Base-by-base conservation (phyloP, 2,888 invertebrate genomes). In the Apocheima hispidaria region DNA sequence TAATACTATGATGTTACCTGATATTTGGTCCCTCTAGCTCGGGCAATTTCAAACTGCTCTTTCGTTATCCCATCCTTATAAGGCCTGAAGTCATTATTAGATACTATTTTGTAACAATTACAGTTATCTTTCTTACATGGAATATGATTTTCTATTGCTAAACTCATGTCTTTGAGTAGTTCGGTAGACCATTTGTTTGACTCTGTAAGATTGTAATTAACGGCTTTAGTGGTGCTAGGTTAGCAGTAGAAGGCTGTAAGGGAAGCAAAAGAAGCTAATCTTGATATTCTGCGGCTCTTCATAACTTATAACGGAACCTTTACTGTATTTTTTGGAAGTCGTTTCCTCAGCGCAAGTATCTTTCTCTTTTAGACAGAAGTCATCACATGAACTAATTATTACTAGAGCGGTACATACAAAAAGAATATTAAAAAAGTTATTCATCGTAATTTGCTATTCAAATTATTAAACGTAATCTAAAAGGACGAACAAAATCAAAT, bases 61-160 rank as follows among this genome's bases (percentile, higher is more conserved):
- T 94, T 92, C 0, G 93, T 94, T 60, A 98, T 96, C 41, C 98
- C 98, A 72, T 93, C 87, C 69, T 93, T 87, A 84, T 96, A 98
- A 5, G 94, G 93, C 53, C 85, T 85, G 55, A 98, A 90, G 83
- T 98, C 97, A 23, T 93, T 86, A 10, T 93, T 83, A 56, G 98
- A 95, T 5, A 96, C 94, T 71, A 92, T 81, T 56, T 84, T 82
- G 78, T 95, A 94, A 77, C 97, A 97, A 50, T 90, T 93, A 79
- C 96, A 96, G 68, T 94, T 94, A 44, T 71, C 81, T 21, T 74
- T 80, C 51, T 92, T 84, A 80, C 96, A 96, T 9, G 94, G 93
- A 57, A 79, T 73, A 76, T 95, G 95, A 6, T 86, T 75, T 18
- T 84, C 77, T 50, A 91, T 66, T 1, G 95, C 94, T 14, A 84